Base-by-base conservation (phyloP, 2,113 vertebrate genomes). In the Coptodon rendalli region DNA sequence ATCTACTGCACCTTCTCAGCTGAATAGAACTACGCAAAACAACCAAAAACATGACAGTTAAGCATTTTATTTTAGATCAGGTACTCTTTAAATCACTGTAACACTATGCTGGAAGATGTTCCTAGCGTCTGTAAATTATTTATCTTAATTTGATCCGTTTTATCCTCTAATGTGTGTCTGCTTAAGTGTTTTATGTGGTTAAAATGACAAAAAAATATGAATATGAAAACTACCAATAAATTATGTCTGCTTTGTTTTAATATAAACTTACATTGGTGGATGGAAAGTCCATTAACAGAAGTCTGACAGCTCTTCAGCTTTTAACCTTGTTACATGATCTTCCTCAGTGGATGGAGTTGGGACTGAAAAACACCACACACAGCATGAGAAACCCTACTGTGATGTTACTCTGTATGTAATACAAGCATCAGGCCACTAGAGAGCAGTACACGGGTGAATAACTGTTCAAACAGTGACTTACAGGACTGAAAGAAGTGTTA, bases 1-100 rank as follows among this genome's bases (percentile, higher is more conserved):
- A 95, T 99, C 76, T 96, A 98, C 71, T 98, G 98, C 85, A 96
- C 90, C 80, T 97, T 99, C 83, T 91, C 87, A 13, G 8, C 81
- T 27, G 87, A 19, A 1, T 95, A 92, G 68, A 87, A 68, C 56
- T 11, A 3, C 17, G 22, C 34, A 10, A 50, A 87, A 3, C 36
- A 24, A 34, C 6, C 9, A 7, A 1, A 78, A 54, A 19, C 8
- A 1, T 2, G 50, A 3, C 12, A n/a, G 9, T 36, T 9, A 27
- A 24, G 19, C 16, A 5, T 34, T 22, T 38, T 50, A 11, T 16
- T 83, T 68, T 4, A 36, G n/a, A 78, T 45, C 45, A 31, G 29
- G 22, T 6, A 27, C 54, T 57, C 43, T 45, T 45, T 3, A 45
- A 45, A 45, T 14, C 0, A 43, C 40, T 0, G 40, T 43, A 43